Percentiles rank a stretch among this genome's conserved stretches.
Evolutionary conservation across 1,140 invertebrate genomes (phyloP).

Genomic region (Trachymyrmex cornetzi): DNA sequence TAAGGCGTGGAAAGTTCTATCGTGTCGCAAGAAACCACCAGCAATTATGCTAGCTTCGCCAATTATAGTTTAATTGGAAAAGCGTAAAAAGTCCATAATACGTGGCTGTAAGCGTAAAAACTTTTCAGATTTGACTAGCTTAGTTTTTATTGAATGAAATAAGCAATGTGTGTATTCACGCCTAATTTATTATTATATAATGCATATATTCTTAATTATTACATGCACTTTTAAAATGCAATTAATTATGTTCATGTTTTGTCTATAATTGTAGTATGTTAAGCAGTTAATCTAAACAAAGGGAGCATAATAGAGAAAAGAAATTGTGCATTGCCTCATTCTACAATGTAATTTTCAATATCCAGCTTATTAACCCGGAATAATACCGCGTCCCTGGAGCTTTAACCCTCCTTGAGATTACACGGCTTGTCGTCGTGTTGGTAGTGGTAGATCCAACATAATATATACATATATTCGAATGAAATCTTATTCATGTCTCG

Average conservation of each 20-base stretch:
- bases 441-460: constrained; percentile 57
- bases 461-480: constrained; percentile 45
- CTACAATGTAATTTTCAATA: constrained; percentile 75
- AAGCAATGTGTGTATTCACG: neutral
- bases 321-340: neutral
- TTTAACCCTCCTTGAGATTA: constrained; percentile 71
- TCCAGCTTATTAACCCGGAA: constrained; percentile 77
- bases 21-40: constrained; percentile 39
- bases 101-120: neutral
- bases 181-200: neutral
- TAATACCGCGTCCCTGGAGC: constrained; percentile 77
- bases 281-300: constrained; percentile 1
- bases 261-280: neutral
- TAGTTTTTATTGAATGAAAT: constrained; percentile 30
- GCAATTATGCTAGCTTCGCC: constrained; percentile 24
- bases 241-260: constrained; percentile 2
- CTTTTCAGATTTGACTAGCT: neutral
- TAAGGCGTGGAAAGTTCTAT: constrained; percentile 40
- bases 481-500: constrained; percentile 74
- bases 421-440: constrained; percentile 48
- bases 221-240: neutral
- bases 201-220: neutral
- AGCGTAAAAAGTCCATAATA: neutral
- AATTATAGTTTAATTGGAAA: constrained; percentile 29
- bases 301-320: neutral